A percentile compares a stretch with the other conserved stretches of the same genome.
Evolutionary conservation across 1,140 invertebrate genomes (phyloP).

Genomic region (Aricia agestis): DNA sequence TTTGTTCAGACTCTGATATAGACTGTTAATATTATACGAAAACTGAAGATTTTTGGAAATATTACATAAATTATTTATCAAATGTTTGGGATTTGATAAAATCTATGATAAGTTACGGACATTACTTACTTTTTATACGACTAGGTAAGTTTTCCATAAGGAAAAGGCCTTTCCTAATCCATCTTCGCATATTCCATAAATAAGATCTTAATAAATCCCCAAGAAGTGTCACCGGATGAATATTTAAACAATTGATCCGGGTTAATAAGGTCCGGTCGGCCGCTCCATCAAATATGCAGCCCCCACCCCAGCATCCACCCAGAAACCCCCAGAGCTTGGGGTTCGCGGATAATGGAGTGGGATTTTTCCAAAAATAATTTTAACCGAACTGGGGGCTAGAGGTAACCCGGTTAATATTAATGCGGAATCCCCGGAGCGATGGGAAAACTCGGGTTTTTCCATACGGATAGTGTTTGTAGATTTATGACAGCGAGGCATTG

Average conservation of each 20-base stretch:
- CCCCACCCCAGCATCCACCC: background rate
- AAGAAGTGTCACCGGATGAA: background rate
- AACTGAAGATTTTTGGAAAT: too few relatives aligned
- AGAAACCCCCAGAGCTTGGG: background rate
- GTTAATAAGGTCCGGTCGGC: background rate
- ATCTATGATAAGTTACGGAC: too few relatives aligned
- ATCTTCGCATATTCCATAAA: background rate
- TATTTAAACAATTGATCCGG: conserved; percentile 1
- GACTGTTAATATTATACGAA: too few relatives aligned
- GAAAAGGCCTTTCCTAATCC: background rate
- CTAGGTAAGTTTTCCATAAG: background rate
- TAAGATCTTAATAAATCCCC: conserved; percentile 1
- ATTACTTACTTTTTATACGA: too few relatives aligned
- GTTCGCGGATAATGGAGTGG: conserved; percentile 18
- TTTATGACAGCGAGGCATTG: too few relatives aligned
- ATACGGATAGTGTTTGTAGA: background rate
- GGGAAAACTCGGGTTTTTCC: conserved; percentile 25
- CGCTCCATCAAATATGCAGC: conserved; percentile 17
- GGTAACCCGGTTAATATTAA: conserved; percentile 38
- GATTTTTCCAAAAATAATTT: conserved; percentile 26
- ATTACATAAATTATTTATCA: too few relatives aligned
- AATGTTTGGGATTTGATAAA: too few relatives aligned
- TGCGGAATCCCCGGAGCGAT: conserved; percentile 28
- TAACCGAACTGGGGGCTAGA: conserved; percentile 13
- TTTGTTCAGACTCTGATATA: too few relatives aligned